Evolutionary conservation across 1,140 invertebrate genomes (phyloP).

Genomic region (Uloborus diversus): DNA sequence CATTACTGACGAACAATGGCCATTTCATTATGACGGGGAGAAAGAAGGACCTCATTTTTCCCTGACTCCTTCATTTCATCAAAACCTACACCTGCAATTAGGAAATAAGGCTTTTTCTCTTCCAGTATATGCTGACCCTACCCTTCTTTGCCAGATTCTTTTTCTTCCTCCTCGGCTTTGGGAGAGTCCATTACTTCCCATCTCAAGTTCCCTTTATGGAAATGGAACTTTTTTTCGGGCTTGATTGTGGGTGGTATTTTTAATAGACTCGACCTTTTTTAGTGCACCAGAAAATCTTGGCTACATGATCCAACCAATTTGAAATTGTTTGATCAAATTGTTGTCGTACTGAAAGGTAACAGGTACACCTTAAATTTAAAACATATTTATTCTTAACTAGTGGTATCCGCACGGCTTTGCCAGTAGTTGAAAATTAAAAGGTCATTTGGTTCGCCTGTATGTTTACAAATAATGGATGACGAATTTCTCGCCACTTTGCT

Average conservation of each 20-base stretch:
- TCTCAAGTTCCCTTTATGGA: neutral
- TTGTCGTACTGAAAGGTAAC: no score
- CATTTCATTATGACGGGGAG: slow-evolving; percentile 34
- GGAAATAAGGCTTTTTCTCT: slow-evolving; percentile 7
- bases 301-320: no score
- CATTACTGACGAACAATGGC: slow-evolving; percentile 43
- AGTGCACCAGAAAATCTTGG: no score
- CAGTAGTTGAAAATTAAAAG: no score
- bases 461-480: no score
- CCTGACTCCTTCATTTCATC: neutral
- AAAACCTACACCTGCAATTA: slow-evolving; percentile 19
- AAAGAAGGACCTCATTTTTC: slow-evolving; percentile 25
- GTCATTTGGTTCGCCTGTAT: no score
- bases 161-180: neutral
- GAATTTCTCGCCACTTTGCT: no score
- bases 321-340: no score
- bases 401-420: no score
- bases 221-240: neutral
- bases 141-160: neutral
- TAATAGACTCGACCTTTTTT: slow-evolving; percentile 29
- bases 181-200: neutral
- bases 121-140: neutral
- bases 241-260: slow-evolving; percentile 35
- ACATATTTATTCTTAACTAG: no score
- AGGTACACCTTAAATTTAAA: no score